Evolutionary conservation across 2,113 vertebrate species (phyloP), one percentile per base, ranked within the genome.

Genomic region (Hydropotes inermis): DNA sequence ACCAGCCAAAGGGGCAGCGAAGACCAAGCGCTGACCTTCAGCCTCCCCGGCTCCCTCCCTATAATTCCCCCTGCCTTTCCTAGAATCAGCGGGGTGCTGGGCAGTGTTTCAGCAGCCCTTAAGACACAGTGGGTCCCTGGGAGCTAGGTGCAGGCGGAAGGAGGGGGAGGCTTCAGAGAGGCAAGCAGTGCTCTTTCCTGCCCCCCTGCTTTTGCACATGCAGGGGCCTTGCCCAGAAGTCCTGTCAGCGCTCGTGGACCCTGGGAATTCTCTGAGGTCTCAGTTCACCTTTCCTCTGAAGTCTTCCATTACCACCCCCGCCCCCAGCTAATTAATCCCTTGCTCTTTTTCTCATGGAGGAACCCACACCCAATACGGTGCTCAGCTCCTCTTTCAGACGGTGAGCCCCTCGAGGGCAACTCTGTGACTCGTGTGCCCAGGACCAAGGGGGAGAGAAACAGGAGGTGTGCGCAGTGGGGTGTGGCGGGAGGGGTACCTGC

Each of bases 321-420:
- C 6, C 8, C 39, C 57, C 33, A 36, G 57, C 6, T 12, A 39
- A 33, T 25, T 33, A 23, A 2, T 14, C 16, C 57, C 27, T 84
- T 28, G 17, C 52, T 45, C 25, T 39, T n/a, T 76, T 33, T n/a
- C 21, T 13, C 0, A 1, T 16, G 5, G 23, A 12, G 57, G 60
- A 36, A 55, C 13, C 43, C 19, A 8, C 1, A 5, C 6, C 36
- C 60, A 4, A 0, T 2, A 6, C 0, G 3, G 36, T 1, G 36
- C 52, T 86, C 28, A 33, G 5, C 39, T 57, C 43, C 19, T 50
- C 50, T 89, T 47, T 84, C 57, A 84, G 88, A 23, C n/a, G 21
- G 54, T 4, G 13, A 23, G 30, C 6, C 28, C 79, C 67, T 23
- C 13, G 5, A 67, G 67, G 45, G 30, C 23, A 45, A 55, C 67